A percentile compares a stretch with the other conserved stretches of the same genome.
Evolutionary conservation across 2,888 invertebrate species (phyloP).

Genomic region (Scrobipalpa costella): DNA sequence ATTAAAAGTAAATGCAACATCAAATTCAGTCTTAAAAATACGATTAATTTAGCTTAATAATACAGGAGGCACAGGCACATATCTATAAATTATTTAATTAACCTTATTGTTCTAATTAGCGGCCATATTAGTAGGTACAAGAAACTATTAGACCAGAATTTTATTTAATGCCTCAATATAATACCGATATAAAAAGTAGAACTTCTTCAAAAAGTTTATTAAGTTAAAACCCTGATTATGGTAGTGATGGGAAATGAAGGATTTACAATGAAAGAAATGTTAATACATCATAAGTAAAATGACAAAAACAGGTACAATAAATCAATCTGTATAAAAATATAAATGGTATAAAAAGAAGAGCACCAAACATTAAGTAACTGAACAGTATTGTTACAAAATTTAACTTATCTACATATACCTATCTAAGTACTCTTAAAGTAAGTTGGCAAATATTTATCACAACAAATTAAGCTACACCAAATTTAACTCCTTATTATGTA

Average conservation of each 20-base stretch:
- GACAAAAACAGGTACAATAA: not conserved
- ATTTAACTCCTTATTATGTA: conserved; percentile 39
- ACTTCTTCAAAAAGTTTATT: not conserved
- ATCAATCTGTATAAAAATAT: conserved; percentile 26
- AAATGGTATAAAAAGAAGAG: conserved; percentile 32
- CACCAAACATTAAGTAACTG: conserved; percentile 35
- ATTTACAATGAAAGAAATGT: not conserved
- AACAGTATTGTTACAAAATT: conserved; percentile 26
- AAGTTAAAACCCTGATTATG: not conserved
- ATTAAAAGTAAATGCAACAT: conserved; percentile 72
- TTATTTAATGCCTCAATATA: conserved; percentile 16
- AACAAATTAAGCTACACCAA: conserved; percentile 32
- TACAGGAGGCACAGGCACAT: conserved; percentile 77
- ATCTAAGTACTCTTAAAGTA: conserved; percentile 27
- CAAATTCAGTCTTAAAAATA: conserved; percentile 77
- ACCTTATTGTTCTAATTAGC: conserved; percentile 12
- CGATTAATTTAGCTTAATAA: conserved; percentile 61
- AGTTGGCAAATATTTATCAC: conserved; percentile 41
- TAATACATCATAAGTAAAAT: not conserved
- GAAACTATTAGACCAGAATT: conserved; percentile 22
- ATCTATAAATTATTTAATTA: conserved; percentile 35
- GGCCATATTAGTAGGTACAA: not conserved
- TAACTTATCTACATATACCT: not conserved
- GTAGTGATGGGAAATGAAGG: not conserved
- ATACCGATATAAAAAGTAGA: conserved; percentile 13